A percentile compares a stretch with the other conserved stretches of the same genome.
Evolutionary conservation across 1,140 invertebrate species (phyloP).

Genomic region (Odontomachus brunneus): DNA sequence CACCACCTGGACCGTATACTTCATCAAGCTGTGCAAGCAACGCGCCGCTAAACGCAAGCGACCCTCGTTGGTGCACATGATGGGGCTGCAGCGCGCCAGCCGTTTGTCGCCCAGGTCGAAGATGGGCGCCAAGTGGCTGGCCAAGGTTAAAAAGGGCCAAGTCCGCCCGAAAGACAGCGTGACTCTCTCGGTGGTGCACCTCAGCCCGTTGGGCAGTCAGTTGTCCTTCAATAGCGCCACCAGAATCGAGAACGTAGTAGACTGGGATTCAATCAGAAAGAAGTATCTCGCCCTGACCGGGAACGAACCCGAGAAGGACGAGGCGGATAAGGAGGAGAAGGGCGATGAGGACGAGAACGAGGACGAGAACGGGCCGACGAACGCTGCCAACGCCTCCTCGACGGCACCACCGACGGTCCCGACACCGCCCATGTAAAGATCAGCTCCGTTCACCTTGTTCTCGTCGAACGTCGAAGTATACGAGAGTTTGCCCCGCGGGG

Average conservation of each 20-base stretch:
- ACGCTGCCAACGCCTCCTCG: constrained; percentile 77
- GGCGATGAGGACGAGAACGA: constrained; percentile 84
- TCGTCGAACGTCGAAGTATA: constrained; percentile 9
- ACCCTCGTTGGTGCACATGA: constrained; percentile 93
- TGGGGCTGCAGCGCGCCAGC: constrained; percentile 89
- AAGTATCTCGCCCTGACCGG: constrained; percentile 93
- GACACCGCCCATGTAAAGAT: constrained; percentile 76
- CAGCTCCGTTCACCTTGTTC: not conserved
- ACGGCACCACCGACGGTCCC: constrained; percentile 71
- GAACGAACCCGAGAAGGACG: constrained; percentile 88
- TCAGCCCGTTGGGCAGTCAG: constrained; percentile 92
- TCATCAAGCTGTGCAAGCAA: constrained; percentile 92
- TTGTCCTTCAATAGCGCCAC: constrained; percentile 90
- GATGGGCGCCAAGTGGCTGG: constrained; percentile 94
- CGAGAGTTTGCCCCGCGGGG: not conserved
- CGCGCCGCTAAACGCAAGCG: constrained; percentile 89
- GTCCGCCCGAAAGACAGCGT: constrained; percentile 92
- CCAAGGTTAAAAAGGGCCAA: constrained; percentile 92
- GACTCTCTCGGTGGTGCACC: constrained; percentile 90
- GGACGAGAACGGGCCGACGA: constrained; percentile 77
- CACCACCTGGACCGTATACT: constrained; percentile 96
- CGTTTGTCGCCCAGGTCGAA: constrained; percentile 93
- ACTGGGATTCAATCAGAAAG: constrained; percentile 96
- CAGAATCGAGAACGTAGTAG: constrained; percentile 95
- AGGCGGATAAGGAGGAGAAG: constrained; percentile 85